Base-by-base conservation (phyloP, 2,113 vertebrate species). In the Hystrix brachyura region DNA sequence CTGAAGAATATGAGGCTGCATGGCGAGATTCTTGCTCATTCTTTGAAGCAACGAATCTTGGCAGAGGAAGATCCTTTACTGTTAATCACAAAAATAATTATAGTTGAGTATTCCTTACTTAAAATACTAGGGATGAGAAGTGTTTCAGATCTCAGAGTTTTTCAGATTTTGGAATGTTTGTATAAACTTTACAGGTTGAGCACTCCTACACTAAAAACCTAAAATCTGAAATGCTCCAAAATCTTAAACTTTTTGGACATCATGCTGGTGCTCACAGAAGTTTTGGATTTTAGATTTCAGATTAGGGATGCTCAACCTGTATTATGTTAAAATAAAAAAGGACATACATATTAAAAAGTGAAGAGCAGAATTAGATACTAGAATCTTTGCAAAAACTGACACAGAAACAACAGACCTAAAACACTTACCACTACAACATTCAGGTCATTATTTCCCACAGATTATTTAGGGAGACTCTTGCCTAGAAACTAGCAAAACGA, bases 31-130 rank as follows among this genome's bases (percentile, higher is more conserved):
- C 99, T 65, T 99, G 99, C 94, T 99, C 99, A 53, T 99, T 99
- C 98, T 99, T 99, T 96, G 99, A 99, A 96, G 99, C 99, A 94
- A 99, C 98, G 93, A 99, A 99, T 98, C 99, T 98, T 95, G 99
- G 99, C 98, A 99, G 98, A 78, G 99, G 99, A 97, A 99, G 99
- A 97, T 99, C 99, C 97, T 99, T 99, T 94, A 99, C 99, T 99
- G 98, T 97, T 83, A 95, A 98, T 87, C 64, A 87, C 64, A 93
- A 71, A 97, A 96, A 91, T 25, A 74, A 91, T 80, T 38, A 69
- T 19, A 80, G 18, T 18, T 95, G 43, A 95, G 23, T 71, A 69
- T 76, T 59, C 46, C 51, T 86, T 80, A 86, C 34, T 59, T 46
- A n/a, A 91, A 86, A 86, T 91, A 67, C 32, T 78, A 67, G 7